Conservation (phyloP, 2,888 invertebrate genomes). For the Chydorus sphaericus region DNA sequence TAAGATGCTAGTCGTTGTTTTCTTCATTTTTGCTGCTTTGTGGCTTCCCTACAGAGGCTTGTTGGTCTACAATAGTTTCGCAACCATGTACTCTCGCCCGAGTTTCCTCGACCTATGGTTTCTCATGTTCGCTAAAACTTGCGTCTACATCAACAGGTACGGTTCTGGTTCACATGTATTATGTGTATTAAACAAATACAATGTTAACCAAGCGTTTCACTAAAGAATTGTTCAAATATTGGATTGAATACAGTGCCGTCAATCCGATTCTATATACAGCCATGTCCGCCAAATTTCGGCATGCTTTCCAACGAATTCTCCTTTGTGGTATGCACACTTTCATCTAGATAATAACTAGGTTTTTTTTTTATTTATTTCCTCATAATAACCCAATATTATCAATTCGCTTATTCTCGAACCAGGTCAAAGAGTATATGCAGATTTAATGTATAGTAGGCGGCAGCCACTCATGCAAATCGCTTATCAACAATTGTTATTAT, state of each 20-base stretch:
- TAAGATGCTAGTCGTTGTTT: conserved; percentile 44
- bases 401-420: too few species aligned
- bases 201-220: too few species aligned
- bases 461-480: too few species aligned
- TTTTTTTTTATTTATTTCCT: too few species aligned
- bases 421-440: too few species aligned
- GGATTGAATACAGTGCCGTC: conserved; percentile 34
- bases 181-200: too few species aligned
- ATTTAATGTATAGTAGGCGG: too few species aligned
- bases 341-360: too few species aligned
- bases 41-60: conserved; percentile 46
- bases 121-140: conserved; percentile 41
- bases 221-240: too few species aligned
- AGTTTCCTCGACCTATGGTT: conserved; percentile 40
- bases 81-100: conserved; percentile 26
- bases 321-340: conserved; percentile 28
- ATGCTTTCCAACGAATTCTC: conserved; percentile 37
- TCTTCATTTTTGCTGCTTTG: conserved; percentile 41
- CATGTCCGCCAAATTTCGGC: conserved; percentile 44
- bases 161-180: too few species aligned
- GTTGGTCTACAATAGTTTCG: conserved; percentile 46
- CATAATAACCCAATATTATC: too few species aligned
- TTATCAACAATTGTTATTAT: too few species aligned
- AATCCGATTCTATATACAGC: conserved; percentile 48
- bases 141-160: conserved; percentile 44